A percentile compares a stretch with the other conserved stretches of the same genome.
phyloP scores from a whole-genome alignment of 2,888 invertebrate species.

The Pammene aurita region DNA sequence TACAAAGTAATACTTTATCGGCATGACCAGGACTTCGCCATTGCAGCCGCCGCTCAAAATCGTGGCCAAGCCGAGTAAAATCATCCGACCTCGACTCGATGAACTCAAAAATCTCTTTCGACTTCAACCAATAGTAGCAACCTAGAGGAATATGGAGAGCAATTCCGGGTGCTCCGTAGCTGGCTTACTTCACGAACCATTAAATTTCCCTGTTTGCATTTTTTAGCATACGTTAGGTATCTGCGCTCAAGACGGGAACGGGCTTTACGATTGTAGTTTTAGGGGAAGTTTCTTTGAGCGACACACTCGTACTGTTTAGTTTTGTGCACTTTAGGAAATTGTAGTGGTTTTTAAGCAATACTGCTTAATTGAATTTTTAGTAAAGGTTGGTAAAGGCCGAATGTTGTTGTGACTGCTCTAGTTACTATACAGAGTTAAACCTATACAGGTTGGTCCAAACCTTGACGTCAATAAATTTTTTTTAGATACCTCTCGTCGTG shows the following conservation, averaged over 20 bases:
- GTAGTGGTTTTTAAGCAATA: slow-evolving; percentile 17
- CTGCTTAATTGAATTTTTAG: neutral
- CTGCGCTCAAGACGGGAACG: slow-evolving; percentile 62
- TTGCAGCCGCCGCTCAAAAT: too few species aligned
- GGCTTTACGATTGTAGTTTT: slow-evolving; percentile 77
- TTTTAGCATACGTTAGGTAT: slow-evolving; percentile 79
- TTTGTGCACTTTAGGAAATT: slow-evolving; percentile 35
- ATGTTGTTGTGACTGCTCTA: too few species aligned
- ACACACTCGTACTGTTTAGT: slow-evolving; percentile 53
- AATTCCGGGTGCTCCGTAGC: slow-evolving; percentile 71
- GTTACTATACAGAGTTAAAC: too few species aligned
- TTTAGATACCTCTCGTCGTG: too few species aligned
- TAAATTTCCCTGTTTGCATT: slow-evolving; percentile 83
- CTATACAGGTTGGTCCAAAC: too few species aligned
- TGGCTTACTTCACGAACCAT: slow-evolving; percentile 81
- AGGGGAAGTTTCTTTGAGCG: slow-evolving; percentile 58
- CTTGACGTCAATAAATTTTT: too few species aligned
- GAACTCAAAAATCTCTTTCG: neutral
- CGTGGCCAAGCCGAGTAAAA: too few species aligned
- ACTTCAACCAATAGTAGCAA: slow-evolving; percentile 54
- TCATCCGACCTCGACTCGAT: too few species aligned
- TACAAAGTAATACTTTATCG: too few species aligned
- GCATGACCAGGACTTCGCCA: too few species aligned
- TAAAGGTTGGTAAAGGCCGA: neutral
- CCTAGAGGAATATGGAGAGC: slow-evolving; percentile 63